Conservation (phyloP, 2,113 vertebrate species). For the Felis catus region F.catus_Fca126_mat1.0 CM031418.1:119843501-119844000, state of each 20-base stretch:
- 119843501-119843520: background rate
- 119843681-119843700: conserved; percentile 12
- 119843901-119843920: too few relatives aligned
- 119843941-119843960: too few relatives aligned
- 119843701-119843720: background rate
- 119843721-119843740: background rate
- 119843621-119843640: background rate
- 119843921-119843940: too few relatives aligned
- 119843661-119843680: background rate
- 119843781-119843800: background rate
- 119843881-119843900: too few relatives aligned
- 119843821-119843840: too few relatives aligned
- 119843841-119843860: too few relatives aligned
- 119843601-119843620: background rate
- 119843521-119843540: background rate
- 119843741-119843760: background rate
- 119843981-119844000: too few relatives aligned
- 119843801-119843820: too few relatives aligned
- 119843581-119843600: background rate
- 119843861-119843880: too few relatives aligned
- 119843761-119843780: conserved; percentile 10
- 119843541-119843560: background rate
- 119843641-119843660: background rate
- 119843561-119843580: background rate
- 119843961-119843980: too few relatives aligned